Percentiles rank a stretch among this genome's conserved stretches.
phyloP scores from a whole-genome alignment of 2,888 invertebrate genomes.

The Osedax frankpressi region DNA sequence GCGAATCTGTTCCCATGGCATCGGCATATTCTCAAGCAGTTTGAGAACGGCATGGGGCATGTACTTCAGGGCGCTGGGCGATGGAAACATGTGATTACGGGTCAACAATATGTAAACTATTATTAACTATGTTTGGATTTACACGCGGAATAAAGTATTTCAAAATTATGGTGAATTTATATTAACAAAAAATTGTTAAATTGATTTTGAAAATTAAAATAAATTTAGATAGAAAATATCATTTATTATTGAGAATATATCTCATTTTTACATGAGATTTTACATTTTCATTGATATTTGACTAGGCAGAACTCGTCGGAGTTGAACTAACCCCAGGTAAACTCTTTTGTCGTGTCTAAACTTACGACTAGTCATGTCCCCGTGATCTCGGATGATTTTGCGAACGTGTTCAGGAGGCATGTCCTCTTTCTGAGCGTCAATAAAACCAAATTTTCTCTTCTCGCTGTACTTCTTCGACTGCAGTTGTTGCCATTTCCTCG shows the following conservation, averaged over 20 bases:
- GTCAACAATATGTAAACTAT: neutral
- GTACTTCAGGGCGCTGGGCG: constrained; percentile 91
- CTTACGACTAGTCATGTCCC: constrained; percentile 97
- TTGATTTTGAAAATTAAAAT: too few relatives aligned
- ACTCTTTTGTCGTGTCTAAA: constrained; percentile 97
- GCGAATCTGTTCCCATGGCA: constrained; percentile 99
- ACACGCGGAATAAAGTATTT: too few relatives aligned
- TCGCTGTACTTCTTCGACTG: constrained; percentile 97
- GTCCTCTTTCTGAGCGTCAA: constrained; percentile 97
- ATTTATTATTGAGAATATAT: neutral
- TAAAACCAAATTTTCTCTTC: constrained; percentile 93
- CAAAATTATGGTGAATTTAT: too few relatives aligned
- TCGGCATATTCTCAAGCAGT: constrained; percentile 97
- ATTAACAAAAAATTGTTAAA: too few relatives aligned
- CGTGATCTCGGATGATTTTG: constrained; percentile 97
- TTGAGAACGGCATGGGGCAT: constrained; percentile 99
- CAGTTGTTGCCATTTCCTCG: constrained; percentile 84
- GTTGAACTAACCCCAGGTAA: constrained; percentile 65
- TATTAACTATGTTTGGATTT: too few relatives aligned
- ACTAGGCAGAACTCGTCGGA: too few relatives aligned
- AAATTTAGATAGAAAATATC: neutral
- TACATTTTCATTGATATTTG: too few relatives aligned
- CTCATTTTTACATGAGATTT: too few relatives aligned
- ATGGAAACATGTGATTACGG: neutral
- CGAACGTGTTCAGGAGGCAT: constrained; percentile 99